Percentiles rank a stretch among this genome's conserved stretches.
Conservation (phyloP, 2,888 invertebrate genomes). For the Eupeodes luniger region DNA sequence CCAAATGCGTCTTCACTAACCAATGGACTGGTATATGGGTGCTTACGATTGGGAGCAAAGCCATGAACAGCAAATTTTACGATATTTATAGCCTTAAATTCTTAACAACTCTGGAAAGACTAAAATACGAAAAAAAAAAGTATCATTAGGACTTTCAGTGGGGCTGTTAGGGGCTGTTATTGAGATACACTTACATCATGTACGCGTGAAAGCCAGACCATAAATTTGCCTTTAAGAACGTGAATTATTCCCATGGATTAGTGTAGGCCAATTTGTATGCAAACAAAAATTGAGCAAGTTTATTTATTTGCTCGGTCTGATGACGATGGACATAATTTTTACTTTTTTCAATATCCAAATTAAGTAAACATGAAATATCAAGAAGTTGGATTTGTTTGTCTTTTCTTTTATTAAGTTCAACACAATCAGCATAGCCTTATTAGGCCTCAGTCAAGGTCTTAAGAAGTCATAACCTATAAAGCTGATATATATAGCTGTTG, state of each 20-base stretch:
- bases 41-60: conserved; percentile 42
- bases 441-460: too few relatives aligned
- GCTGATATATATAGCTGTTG: too few relatives aligned
- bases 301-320: conserved; percentile 27
- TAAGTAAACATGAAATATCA: background rate
- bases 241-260: conserved; percentile 44
- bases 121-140: background rate
- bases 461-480: too few relatives aligned
- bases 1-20: conserved; percentile 47
- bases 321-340: conserved; percentile 16
- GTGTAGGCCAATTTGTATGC: conserved; percentile 39
- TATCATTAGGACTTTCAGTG: conserved; percentile 48
- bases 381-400: background rate
- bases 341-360: background rate
- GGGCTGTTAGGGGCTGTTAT: conserved; percentile 55
- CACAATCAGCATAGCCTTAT: background rate
- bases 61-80: conserved; percentile 57
- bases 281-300: conserved; percentile 35
- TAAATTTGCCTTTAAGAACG: conserved; percentile 60
- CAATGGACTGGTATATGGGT: conserved; percentile 47
- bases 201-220: conserved; percentile 19
- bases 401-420: background rate
- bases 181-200: conserved; percentile 47
- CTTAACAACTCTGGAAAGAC: conserved; percentile 26
- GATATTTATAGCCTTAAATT: conserved; percentile 52